Evolutionary conservation across 1,140 invertebrate genomes (phyloP).

Genomic region (Luehdorfia chinensis): DNA sequence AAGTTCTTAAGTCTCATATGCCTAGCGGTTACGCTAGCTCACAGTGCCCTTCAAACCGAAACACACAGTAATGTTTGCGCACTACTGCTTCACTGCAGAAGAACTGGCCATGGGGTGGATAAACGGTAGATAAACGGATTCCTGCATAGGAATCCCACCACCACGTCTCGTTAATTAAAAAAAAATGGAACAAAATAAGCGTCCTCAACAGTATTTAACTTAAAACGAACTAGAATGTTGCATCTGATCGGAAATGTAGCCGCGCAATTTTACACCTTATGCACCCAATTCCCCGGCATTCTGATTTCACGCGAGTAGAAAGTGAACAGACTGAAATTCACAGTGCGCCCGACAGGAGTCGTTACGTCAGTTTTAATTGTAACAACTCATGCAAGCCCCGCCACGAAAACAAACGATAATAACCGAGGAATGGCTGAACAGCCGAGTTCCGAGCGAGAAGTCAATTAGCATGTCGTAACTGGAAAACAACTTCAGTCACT

Average conservation of each 20-base stretch:
- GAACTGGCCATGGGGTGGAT: no score
- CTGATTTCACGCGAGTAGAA: slow-evolving; percentile 24
- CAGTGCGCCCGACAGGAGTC: slow-evolving; percentile 8
- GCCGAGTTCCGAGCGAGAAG: slow-evolving; percentile 12
- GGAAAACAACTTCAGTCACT: neutral
- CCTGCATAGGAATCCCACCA: no score
- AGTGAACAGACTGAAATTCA: slow-evolving; percentile 20
- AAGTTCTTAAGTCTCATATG: no score
- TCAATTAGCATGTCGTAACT: slow-evolving; percentile 16
- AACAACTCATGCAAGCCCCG: slow-evolving; percentile 24
- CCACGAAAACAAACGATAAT: slow-evolving; percentile 27
- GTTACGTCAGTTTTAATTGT: slow-evolving; percentile 31
- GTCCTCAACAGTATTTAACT: neutral
- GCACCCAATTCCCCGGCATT: slow-evolving; percentile 4
- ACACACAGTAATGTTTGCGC: no score
- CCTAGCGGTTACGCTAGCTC: no score
- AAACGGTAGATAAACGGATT: no score
- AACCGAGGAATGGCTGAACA: slow-evolving; percentile 1
- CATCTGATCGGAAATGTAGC: no score
- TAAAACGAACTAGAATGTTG: no score
- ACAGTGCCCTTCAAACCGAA: no score
- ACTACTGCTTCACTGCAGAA: no score
- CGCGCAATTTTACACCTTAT: slow-evolving; percentile 8
- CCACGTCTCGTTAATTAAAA: no score
- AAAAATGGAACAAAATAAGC: no score